Percentiles rank a stretch among this genome's conserved stretches.
These are phyloP conservation scores for Tyto alba DNA, from an alignment of 2,113 vertebrate species.

Conservation along the genomic window DNA sequence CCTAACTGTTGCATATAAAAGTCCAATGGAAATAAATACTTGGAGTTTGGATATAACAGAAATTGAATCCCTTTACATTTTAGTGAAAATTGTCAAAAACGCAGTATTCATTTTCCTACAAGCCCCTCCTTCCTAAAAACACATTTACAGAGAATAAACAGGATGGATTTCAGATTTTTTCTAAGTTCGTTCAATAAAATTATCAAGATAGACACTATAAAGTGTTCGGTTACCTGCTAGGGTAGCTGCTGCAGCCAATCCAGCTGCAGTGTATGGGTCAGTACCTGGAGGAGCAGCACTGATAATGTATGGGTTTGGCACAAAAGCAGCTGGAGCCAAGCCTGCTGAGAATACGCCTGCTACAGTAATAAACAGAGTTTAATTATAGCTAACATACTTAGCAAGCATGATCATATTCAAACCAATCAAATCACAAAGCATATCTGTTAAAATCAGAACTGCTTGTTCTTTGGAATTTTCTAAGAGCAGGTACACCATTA, in stretches of 20 bases:
- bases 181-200: background rate
- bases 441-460: constrained; percentile 13
- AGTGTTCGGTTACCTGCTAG: constrained; percentile 82
- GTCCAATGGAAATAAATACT: background rate
- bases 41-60: background rate
- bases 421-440: constrained; percentile 2
- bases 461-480: background rate
- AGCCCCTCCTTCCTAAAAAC: background rate
- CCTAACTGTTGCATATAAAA: background rate
- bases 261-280: constrained; percentile 94
- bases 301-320: constrained; percentile 99
- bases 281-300: constrained; percentile 92
- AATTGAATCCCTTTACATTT: background rate
- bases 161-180: background rate
- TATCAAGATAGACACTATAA: background rate
- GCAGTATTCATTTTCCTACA: background rate
- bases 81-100: background rate
- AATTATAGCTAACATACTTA: constrained; percentile 48
- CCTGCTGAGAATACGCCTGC: constrained; percentile 87
- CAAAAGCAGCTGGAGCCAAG: constrained; percentile 93
- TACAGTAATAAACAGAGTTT: constrained; percentile 62
- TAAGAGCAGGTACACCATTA: background rate
- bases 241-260: constrained; percentile 92
- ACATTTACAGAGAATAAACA: background rate
- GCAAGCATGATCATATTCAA: background rate